These are phyloP conservation scores for Eleginops maclovinus DNA, from an alignment of 2,113 vertebrate genomes.

Conservation along the genomic window DNA sequence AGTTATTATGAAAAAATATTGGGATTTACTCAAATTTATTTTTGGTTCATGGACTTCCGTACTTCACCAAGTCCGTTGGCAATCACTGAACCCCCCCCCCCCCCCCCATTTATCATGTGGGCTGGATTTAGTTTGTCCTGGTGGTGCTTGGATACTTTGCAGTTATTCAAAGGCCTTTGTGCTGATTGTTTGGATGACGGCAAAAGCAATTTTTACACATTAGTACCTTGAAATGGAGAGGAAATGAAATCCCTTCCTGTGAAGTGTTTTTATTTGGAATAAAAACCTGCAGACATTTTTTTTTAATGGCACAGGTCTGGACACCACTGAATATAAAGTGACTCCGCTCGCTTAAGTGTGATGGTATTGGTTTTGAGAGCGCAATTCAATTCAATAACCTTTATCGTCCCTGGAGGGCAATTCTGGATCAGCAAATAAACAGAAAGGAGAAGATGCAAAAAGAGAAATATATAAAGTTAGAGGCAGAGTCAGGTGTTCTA, in stretches of 20 bases:
- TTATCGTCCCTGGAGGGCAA: too few species aligned
- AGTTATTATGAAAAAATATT: too few species aligned
- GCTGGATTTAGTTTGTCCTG: neutral
- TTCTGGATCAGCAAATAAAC: too few species aligned
- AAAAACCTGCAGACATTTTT: neutral
- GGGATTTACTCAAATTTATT: neutral
- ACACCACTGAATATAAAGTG: neutral
- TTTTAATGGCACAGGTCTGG: neutral
- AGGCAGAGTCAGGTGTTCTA: neutral
- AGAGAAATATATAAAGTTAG: too few species aligned
- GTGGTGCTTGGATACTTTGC: neutral
- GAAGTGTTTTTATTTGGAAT: constrained; percentile 3
- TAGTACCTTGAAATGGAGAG: neutral
- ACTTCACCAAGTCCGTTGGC: too few species aligned
- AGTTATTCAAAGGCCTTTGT: neutral
- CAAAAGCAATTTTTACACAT: neutral
- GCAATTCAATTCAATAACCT: neutral
- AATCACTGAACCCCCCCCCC: too few species aligned
- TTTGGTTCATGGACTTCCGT: neutral
- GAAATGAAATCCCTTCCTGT: neutral
- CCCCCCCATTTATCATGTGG: too few species aligned
- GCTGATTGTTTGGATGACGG: neutral
- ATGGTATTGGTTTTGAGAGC: neutral
- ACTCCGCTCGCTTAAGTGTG: neutral
- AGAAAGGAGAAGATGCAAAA: too few species aligned